Evolutionary conservation across 2,113 vertebrate species (phyloP).

Genomic region (Chionomys nivalis): DNA sequence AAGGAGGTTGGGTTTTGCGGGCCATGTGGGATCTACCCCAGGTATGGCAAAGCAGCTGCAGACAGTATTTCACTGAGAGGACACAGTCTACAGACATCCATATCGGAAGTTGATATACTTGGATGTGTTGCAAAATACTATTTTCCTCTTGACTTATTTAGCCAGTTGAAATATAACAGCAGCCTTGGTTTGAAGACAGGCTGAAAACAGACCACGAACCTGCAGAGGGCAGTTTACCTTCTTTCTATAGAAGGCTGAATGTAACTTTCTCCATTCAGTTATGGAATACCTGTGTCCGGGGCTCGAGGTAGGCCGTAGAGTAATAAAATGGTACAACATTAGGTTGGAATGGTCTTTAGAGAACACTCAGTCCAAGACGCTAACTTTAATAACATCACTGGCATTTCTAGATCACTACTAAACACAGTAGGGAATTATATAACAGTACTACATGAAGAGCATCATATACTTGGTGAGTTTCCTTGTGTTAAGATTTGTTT

Average conservation of each 20-base stretch:
- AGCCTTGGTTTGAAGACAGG: not conserved
- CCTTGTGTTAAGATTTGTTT: constrained; percentile 9
- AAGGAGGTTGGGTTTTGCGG: not conserved
- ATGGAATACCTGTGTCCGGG: not conserved
- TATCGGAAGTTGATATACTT: not conserved
- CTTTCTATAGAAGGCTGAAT: not conserved
- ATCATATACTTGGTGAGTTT: not conserved
- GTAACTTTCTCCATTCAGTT: not conserved
- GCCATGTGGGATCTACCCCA: not conserved
- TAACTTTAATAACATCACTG: not conserved
- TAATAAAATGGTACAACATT: not conserved
- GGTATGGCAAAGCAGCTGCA: not conserved
- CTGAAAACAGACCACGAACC: not conserved
- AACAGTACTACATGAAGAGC: not conserved
- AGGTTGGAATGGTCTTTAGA: not conserved
- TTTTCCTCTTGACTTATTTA: constrained; percentile 21
- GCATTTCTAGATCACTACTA: not conserved
- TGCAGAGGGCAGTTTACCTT: not conserved
- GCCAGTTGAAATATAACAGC: not conserved
- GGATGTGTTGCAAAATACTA: not conserved
- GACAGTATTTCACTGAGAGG: not conserved
- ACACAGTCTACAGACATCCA: not conserved
- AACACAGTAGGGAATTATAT: not conserved
- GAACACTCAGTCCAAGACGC: not conserved
- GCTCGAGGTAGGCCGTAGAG: not conserved